Conservation (phyloP, 2,888 invertebrate species). For the Doris montereyensis region DNA sequence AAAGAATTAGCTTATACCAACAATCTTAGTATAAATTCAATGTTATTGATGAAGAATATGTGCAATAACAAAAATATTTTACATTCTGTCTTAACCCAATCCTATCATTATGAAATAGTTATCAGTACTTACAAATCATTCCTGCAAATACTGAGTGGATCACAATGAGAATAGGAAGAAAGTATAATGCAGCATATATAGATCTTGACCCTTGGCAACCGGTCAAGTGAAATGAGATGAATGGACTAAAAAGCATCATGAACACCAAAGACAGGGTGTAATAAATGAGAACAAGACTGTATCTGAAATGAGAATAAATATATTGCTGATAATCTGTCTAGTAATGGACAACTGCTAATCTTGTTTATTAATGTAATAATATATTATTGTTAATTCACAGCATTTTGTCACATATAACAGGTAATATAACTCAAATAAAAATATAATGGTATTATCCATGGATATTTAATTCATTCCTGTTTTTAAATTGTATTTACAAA, state of each 20-base stretch:
- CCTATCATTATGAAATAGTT: too few species aligned
- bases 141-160: slow-evolving; percentile 92
- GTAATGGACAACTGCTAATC: not conserved
- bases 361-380: not conserved
- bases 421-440: not conserved
- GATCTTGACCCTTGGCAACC: slow-evolving; percentile 75
- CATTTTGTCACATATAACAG: not conserved
- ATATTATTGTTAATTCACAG: not conserved
- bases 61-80: not conserved
- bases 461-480: too few species aligned
- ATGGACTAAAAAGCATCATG: slow-evolving; percentile 85
- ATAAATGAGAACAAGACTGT: slow-evolving; percentile 92
- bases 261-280: slow-evolving; percentile 86
- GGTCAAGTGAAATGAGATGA: slow-evolving; percentile 77
- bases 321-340: too few species aligned
- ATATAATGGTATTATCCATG: too few species aligned
- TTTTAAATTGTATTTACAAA: too few species aligned
- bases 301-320: slow-evolving; percentile 77
- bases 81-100: too few species aligned
- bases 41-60: not conserved
- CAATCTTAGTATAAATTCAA: too few species aligned
- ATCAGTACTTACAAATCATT: slow-evolving; percentile 85
- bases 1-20: too few species aligned
- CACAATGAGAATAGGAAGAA: slow-evolving; percentile 89
- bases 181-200: slow-evolving; percentile 94